phyloP scores from a whole-genome alignment of 2,113 vertebrate genomes.

The Oriolus oriolus region DNA sequence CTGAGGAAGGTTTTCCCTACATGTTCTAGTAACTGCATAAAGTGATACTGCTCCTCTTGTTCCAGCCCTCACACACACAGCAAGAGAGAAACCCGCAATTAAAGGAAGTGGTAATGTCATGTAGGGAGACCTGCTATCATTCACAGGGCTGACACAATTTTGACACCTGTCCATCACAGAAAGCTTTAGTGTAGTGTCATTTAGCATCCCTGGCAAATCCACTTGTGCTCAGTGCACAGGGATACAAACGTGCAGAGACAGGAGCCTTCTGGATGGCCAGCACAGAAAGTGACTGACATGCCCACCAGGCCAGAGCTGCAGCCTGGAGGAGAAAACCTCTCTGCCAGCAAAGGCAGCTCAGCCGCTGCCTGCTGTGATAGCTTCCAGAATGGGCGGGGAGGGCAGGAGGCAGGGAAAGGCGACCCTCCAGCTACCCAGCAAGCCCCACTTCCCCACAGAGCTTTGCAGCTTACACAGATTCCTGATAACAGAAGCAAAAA shows the following conservation, averaged over 20 bases:
- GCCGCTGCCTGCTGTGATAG: not conserved
- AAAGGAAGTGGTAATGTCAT: not conserved
- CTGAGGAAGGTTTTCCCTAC: not conserved
- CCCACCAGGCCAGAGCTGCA: not conserved
- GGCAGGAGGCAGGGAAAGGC: not conserved
- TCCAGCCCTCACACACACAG: not conserved
- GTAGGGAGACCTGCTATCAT: not conserved
- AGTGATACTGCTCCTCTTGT: not conserved
- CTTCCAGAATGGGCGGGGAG: not conserved
- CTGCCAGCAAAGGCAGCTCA: not conserved
- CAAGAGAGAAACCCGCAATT: not conserved
- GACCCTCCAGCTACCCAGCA: not conserved
- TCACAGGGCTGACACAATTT: not conserved
- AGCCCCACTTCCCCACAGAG: not conserved
- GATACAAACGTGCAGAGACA: not conserved
- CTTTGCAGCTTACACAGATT: not conserved
- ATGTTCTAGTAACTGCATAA: not conserved
- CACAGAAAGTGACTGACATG: not conserved
- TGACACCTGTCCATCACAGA: not conserved
- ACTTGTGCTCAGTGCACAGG: not conserved
- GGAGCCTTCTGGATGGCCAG: not conserved
- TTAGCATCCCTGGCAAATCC: not conserved
- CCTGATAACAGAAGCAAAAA: not conserved
- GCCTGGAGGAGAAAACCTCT: not conserved
- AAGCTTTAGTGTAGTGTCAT: not conserved